A percentile compares a stretch with the other conserved stretches of the same genome.
These are phyloP conservation scores for Caenorhabditis sinica DNA, from an alignment of 2,888 invertebrate genomes.

Conservation along the genomic window DNA sequence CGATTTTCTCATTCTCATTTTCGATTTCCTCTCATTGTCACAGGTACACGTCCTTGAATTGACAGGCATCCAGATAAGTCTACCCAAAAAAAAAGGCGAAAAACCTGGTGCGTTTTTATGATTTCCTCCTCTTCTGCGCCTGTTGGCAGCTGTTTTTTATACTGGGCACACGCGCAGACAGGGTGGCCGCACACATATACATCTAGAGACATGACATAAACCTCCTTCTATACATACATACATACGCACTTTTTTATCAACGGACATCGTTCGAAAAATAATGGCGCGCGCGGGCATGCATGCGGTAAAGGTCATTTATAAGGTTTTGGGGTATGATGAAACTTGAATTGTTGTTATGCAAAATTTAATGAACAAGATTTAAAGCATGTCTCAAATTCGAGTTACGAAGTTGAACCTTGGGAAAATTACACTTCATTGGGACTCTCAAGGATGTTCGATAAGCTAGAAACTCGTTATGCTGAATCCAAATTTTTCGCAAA, in stretches of 20 bases:
- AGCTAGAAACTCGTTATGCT: too few species aligned
- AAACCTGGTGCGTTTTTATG: constrained; percentile 52
- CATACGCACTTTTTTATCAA: constrained; percentile 51
- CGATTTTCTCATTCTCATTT: constrained; percentile 25
- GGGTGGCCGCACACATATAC: constrained; percentile 19
- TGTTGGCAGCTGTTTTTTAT: constrained; percentile 57
- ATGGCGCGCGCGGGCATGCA: constrained; percentile 24
- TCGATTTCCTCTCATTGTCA: constrained; percentile 28
- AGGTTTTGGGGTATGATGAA: constrained; percentile 1
- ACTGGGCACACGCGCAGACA: constrained; percentile 10
- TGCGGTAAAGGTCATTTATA: constrained; percentile 55
- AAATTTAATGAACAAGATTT: neutral
- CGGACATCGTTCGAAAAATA: constrained; percentile 30
- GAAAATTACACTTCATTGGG: too few species aligned
- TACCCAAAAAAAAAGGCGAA: constrained; percentile 12
- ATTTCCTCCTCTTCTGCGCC: constrained; percentile 29
- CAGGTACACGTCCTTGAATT: constrained; percentile 31
- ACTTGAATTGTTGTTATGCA: neutral
- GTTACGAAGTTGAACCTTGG: too few species aligned
- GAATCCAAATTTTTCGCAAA: too few species aligned
- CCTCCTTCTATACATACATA: neutral
- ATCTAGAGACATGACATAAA: constrained; percentile 2
- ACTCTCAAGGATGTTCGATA: too few species aligned
- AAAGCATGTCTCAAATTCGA: too few species aligned
- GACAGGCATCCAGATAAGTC: constrained; percentile 40